Evolutionary conservation across 2,113 vertebrate genomes (phyloP).

Genomic region (Cygnus buccinator): DNA sequence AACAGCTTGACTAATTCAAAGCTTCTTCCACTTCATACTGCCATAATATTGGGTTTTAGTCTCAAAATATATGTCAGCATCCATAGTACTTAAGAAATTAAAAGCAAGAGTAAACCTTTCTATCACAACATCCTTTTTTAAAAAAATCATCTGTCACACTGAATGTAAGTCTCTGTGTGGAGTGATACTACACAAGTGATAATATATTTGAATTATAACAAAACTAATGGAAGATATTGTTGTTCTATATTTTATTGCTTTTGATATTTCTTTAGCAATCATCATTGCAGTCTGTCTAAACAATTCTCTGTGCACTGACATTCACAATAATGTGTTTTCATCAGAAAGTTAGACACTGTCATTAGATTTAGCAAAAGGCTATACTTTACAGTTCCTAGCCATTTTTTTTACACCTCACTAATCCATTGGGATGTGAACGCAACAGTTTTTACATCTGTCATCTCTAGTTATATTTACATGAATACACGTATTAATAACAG

Average conservation of each 20-base stretch:
- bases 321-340: slow-evolving; percentile 77
- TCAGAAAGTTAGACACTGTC: slow-evolving; percentile 70
- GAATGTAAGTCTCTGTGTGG: background rate
- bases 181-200: slow-evolving; percentile 27
- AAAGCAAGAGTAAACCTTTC: slow-evolving; percentile 23
- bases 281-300: slow-evolving; percentile 71
- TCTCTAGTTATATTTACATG: slow-evolving; percentile 65
- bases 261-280: slow-evolving; percentile 69
- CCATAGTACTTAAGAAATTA: slow-evolving; percentile 14
- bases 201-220: slow-evolving; percentile 58
- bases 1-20: background rate
- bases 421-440: slow-evolving; percentile 39
- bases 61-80: slow-evolving; percentile 2
- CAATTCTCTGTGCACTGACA: slow-evolving; percentile 77
- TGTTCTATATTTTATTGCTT: slow-evolving; percentile 70
- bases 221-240: slow-evolving; percentile 44
- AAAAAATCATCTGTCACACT: background rate
- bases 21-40: background rate
- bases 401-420: slow-evolving; percentile 51
- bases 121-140: background rate
- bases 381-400: slow-evolving; percentile 55
- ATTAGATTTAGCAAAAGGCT: slow-evolving; percentile 66
- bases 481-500: slow-evolving; percentile 72
- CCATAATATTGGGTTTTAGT: background rate
- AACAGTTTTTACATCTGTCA: slow-evolving; percentile 70